Percentiles rank a stretch among this genome's conserved stretches.
Conservation (phyloP, 2,888 invertebrate species). For the Aphodius granarius region DNA sequence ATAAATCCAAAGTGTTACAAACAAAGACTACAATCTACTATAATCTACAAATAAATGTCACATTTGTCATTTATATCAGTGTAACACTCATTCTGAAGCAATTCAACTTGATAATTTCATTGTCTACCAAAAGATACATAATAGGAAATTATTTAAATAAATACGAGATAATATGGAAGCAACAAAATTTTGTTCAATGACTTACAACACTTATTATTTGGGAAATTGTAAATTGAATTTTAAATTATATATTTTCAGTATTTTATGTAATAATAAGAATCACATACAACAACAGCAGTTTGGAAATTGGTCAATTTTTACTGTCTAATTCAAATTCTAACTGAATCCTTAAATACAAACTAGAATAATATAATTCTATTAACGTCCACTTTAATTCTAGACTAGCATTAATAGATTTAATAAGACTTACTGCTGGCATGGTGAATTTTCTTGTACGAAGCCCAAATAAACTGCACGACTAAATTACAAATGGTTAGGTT, state of each 20-base stretch:
- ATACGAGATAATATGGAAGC: neutral
- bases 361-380: neutral
- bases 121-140: neutral
- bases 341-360: neutral
- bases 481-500: neutral
- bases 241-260: too few relatives aligned
- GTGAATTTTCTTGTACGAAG: conserved; percentile 30
- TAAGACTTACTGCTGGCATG: conserved; percentile 8
- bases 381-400: neutral
- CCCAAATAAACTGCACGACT: neutral
- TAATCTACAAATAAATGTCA: neutral
- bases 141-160: neutral
- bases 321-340: neutral
- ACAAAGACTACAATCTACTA: neutral
- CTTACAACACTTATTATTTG: too few relatives aligned
- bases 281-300: neutral
- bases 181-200: too few relatives aligned
- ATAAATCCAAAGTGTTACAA: neutral
- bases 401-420: neutral
- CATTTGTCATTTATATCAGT: neutral
- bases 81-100: neutral
- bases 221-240: too few relatives aligned
- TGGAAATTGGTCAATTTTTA: neutral
- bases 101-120: neutral
- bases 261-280: too few relatives aligned